Evolutionary conservation across 1,140 invertebrate genomes (phyloP).

Genomic region (Listronotus bonariensis): DNA sequence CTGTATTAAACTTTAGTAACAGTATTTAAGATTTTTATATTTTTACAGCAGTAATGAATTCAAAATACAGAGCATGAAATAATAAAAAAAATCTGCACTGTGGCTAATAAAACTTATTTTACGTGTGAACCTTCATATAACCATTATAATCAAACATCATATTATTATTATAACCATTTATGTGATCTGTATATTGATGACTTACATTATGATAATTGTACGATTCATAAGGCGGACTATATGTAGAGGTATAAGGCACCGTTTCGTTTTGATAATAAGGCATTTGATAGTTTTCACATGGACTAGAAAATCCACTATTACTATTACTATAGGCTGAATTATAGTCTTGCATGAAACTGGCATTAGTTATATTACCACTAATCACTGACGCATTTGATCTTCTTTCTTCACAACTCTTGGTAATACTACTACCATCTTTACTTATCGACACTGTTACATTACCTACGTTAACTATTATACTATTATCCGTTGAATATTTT

Average conservation of each 20-base stretch:
- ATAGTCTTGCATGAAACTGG: constrained; percentile 56
- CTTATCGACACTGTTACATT: constrained; percentile 77
- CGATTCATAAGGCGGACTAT: constrained; percentile 12
- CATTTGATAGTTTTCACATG: constrained; percentile 18
- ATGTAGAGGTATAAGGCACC: constrained; percentile 14
- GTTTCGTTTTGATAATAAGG: constrained; percentile 22
- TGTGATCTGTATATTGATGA: constrained; percentile 18
- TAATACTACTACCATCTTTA: constrained; percentile 60
- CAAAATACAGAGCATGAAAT: no score
- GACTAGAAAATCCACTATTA: constrained; percentile 24
- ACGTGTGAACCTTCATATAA: constrained; percentile 19
- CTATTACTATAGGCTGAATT: constrained; percentile 22
- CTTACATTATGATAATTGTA: constrained; percentile 18
- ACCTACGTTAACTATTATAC: constrained; percentile 71
- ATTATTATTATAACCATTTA: constrained; percentile 32
- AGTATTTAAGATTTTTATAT: no score
- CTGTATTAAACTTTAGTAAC: no score
- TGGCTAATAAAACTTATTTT: neutral
- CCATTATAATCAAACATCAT: constrained; percentile 29
- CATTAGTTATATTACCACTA: constrained; percentile 54
- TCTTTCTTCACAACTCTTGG: neutral
- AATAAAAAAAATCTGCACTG: no score
- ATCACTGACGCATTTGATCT: constrained; percentile 50
- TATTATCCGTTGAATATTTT: constrained; percentile 53
- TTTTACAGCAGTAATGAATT: no score